Conservation (phyloP, 2,888 invertebrate genomes). For the Parthenolecanium corni region DNA sequence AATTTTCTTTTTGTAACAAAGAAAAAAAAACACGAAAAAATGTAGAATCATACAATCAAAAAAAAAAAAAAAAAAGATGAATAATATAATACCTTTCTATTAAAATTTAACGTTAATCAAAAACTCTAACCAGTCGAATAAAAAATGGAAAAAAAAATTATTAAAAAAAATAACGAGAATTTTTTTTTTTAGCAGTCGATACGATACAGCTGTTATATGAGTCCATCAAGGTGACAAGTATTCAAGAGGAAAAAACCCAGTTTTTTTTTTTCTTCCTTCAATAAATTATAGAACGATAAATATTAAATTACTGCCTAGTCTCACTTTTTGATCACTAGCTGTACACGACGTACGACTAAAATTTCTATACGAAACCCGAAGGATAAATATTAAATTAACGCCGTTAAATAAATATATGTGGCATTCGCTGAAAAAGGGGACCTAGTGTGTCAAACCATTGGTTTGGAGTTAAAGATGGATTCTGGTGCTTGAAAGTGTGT, state of each 20-base stretch:
- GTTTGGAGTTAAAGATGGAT: no score
- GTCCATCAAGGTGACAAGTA: no score
- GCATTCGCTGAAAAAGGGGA: no score
- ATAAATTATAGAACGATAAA: conserved; percentile 2
- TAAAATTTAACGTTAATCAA: conserved; percentile 14
- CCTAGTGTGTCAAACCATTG: no score
- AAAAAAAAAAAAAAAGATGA: conserved; percentile 7
- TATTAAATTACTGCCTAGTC: conserved; percentile 30
- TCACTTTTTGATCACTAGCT: conserved; percentile 31
- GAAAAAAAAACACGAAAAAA: conserved; percentile 1
- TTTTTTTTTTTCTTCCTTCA: no score
- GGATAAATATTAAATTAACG: conserved; percentile 2
- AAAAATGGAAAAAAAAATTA: neutral
- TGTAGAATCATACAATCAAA: conserved; percentile 10
- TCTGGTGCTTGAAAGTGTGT: no score
- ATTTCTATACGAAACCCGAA: conserved; percentile 19
- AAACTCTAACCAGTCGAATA: conserved; percentile 15
- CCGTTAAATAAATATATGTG: conserved; percentile 7
- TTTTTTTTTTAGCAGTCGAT: no score
- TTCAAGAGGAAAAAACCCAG: no score
- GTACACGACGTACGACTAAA: conserved; percentile 18
- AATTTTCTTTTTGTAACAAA: conserved; percentile 11
- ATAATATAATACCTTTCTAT: conserved; percentile 2
- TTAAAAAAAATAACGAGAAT: no score
- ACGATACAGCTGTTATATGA: no score